Evolutionary conservation across 1,140 invertebrate genomes (phyloP), one percentile per base, ranked within the genome.

Genomic region (Aphidius ervi): DNA sequence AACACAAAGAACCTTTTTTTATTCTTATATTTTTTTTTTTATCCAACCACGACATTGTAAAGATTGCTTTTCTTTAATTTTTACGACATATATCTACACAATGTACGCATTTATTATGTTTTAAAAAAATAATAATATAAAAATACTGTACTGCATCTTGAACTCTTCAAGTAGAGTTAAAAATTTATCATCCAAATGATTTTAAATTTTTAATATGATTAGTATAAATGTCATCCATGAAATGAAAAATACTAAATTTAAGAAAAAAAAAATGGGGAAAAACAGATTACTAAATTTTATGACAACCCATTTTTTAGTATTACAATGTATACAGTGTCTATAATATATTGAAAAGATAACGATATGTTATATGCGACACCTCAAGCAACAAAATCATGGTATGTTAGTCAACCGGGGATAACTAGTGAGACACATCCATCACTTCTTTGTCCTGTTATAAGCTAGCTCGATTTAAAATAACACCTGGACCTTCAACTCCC

Each of bases 401-500:
- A 68, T 62, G 70, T 70, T 72, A 70, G 31, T 39, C 64, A 63
- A 20, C 10, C 43, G 67, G 67, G 70, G 20, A 52, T 52, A 39
- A 48, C 53, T 59, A 55, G 63, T 60, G 52, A 68, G 66, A 66
- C 23, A 31, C 70, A 72, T 74, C 70, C 71, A 69, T 72, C 69
- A 68, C 63, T 63, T 68, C 69, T 72, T 72, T 73, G 71, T 71
- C 49, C 49, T 10, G 10, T 7, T 52, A 31, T 31, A 31, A 31
- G 23, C 59, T 63, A 59, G 45, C 42, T 46, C 61, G 45, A 56
- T 58, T 59, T 60, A 67, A 50, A n/a, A 69, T 70, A 69, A 70
- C 73, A 74, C 73, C 71, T 74, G 73, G 70, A 57, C 55, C 56
- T 58, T 65, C 65, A 61, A 62, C 63, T 45, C 56, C 50, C 56